Evolutionary conservation across 1,140 invertebrate species (phyloP).

Genomic region (Neuroterus valhalla): DNA sequence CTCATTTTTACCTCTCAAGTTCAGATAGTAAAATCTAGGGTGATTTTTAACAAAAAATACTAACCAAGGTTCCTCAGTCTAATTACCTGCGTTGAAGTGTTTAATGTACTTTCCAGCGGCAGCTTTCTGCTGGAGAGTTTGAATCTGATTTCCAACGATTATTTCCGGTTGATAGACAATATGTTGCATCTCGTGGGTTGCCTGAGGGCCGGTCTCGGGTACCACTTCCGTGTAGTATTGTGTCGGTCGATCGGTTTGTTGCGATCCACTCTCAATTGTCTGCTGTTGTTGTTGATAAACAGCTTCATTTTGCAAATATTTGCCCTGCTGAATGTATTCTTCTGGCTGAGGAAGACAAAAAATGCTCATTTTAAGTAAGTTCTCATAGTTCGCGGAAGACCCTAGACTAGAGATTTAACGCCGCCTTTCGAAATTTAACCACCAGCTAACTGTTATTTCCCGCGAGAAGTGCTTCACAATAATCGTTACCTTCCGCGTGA

Average conservation of each 20-base stretch:
- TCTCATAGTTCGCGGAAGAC: no score
- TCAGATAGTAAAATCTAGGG: background rate
- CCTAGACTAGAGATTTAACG: no score
- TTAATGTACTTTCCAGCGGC: conserved; percentile 56
- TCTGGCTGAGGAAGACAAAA: conserved; percentile 38
- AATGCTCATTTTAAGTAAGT: no score
- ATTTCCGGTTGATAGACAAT: conserved; percentile 62
- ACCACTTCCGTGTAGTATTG: conserved; percentile 47
- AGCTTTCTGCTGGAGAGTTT: conserved; percentile 63
- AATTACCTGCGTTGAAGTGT: conserved; percentile 55
- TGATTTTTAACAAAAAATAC: background rate
- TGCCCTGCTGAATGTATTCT: conserved; percentile 47
- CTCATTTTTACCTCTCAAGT: no score
- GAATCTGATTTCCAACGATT: conserved; percentile 63
- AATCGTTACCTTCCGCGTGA: no score
- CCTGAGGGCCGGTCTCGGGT: conserved; percentile 43
- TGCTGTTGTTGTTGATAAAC: conserved; percentile 51
- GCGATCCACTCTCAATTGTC: conserved; percentile 22
- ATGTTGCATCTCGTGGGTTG: conserved; percentile 53
- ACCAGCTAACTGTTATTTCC: no score
- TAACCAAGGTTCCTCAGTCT: no score
- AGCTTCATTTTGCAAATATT: conserved; percentile 49
- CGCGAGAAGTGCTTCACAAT: no score
- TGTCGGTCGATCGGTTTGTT: conserved; percentile 42
- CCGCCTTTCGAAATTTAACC: no score